phyloP scores from a whole-genome alignment of 2,888 invertebrate genomes.

The Trichogramma dendrolimi region DNA sequence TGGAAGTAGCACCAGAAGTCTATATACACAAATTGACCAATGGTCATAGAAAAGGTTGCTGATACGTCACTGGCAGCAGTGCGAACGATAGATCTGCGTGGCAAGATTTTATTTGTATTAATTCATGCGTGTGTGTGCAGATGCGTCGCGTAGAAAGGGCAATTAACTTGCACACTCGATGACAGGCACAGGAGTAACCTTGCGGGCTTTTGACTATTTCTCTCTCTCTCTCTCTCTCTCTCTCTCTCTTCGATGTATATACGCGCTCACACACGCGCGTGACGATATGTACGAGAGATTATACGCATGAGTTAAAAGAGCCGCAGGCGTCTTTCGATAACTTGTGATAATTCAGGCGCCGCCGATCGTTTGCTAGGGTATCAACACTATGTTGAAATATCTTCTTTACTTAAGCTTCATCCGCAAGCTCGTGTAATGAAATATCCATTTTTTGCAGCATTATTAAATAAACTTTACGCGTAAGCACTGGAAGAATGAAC shows the following conservation, averaged over 20 bases:
- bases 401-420: no score
- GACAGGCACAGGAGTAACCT: slow-evolving; percentile 43
- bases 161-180: slow-evolving; percentile 50
- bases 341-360: slow-evolving; percentile 4
- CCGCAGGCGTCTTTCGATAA: slow-evolving; percentile 7
- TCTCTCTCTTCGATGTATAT: background rate
- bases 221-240: background rate
- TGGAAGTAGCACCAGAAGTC: no score
- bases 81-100: slow-evolving; percentile 12
- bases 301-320: background rate
- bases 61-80: slow-evolving; percentile 41
- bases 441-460: no score
- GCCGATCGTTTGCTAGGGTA: background rate
- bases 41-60: slow-evolving; percentile 8
- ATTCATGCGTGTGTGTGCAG: slow-evolving; percentile 45
- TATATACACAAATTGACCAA: no score
- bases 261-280: background rate
- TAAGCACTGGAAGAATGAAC: no score
- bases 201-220: no score
- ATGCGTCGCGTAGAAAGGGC: slow-evolving; percentile 44
- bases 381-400: no score
- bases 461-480: no score
- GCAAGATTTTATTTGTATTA: slow-evolving; percentile 44
- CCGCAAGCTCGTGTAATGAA: no score
- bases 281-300: slow-evolving; percentile 2